Base-by-base conservation (phyloP, 2,888 invertebrate genomes). In the Cephalotes varians region DNA sequence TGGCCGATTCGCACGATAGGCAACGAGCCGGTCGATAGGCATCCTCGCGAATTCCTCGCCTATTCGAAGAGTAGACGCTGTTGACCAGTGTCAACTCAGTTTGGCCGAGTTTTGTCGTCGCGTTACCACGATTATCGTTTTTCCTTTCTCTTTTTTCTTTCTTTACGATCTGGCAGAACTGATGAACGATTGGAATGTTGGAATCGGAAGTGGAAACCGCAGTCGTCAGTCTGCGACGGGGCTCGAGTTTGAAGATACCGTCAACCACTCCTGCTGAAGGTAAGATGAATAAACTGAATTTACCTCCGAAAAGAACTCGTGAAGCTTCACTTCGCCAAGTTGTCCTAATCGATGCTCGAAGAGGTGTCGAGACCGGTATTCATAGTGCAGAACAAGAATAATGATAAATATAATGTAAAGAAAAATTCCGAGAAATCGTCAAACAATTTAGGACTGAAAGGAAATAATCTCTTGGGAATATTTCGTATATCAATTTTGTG, bases 1-100 rank as follows among this genome's bases (percentile, higher is more conserved):
- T 91, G 91, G 91, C 80, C 86, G 86, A 87, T 88, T 40, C 71
- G 73, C 72, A 77, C 81, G 86, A 85, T 84, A 81, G 60, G 79
- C 82, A 25, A 82, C 73, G 49, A 67, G 60, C 54, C 81, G 88
- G 83, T 87, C 90, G 89, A 90, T 89, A 89, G 85, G 81, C 84
- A 86, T 87, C 86, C 87, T 84, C 86, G 76, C 81, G 84, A 90
- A 86, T 86, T 83, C 86, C 73, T 82, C 40, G 28, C 54, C 62
- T 60, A 73, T 62, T 18, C 31, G 69, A 73, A 54, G 9, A 82
- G 44, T 60, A 37, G 83, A 65, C 80, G 69, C 67, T 37, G 64
- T 69, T 83, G 34, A 81, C 76, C 82, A 83, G 73, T 81, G 80
- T 80, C 81, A 82, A 87, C 81, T 81, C 82, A 83, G 49, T 44